Evolutionary conservation across 2,888 invertebrate species (phyloP).

Genomic region (Pseudococcus viburni): DNA sequence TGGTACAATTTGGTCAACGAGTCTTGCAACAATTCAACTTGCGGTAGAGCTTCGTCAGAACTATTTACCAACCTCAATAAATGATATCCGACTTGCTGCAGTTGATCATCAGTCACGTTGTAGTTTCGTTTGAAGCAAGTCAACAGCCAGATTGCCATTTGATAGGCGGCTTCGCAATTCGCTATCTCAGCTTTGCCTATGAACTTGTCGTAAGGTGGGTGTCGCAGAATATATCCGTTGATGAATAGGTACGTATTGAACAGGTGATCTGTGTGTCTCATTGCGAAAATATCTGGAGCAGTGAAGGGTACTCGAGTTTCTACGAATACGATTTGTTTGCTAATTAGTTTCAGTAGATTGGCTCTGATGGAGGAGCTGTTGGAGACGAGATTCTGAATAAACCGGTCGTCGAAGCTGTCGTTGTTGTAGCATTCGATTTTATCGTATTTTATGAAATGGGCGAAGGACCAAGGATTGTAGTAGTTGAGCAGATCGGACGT

Average conservation of each 20-base stretch:
- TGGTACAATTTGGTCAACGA: background rate
- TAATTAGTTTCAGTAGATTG: background rate
- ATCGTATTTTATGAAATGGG: background rate
- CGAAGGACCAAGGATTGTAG: background rate
- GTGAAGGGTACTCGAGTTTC: constrained; percentile 12
- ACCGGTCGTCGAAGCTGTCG: background rate
- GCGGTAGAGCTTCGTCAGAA: background rate
- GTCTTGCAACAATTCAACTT: background rate
- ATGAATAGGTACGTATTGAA: background rate
- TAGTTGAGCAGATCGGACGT: background rate
- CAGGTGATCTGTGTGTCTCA: background rate
- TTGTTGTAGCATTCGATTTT: background rate
- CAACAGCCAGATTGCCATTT: background rate
- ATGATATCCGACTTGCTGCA: background rate
- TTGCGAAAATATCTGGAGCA: background rate
- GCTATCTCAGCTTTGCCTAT: background rate
- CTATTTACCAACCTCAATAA: background rate
- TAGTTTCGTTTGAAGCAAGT: background rate
- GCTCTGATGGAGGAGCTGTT: background rate
- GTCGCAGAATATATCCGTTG: background rate
- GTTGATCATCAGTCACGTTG: background rate
- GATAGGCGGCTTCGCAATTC: constrained; percentile 3
- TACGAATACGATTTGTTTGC: background rate
- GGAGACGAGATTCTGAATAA: background rate
- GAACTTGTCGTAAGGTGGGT: constrained; percentile 7